Evolutionary conservation across 2,797 vertebrate genomes (phyloP).

Genomic region (Vespertilio murinus): DNA sequence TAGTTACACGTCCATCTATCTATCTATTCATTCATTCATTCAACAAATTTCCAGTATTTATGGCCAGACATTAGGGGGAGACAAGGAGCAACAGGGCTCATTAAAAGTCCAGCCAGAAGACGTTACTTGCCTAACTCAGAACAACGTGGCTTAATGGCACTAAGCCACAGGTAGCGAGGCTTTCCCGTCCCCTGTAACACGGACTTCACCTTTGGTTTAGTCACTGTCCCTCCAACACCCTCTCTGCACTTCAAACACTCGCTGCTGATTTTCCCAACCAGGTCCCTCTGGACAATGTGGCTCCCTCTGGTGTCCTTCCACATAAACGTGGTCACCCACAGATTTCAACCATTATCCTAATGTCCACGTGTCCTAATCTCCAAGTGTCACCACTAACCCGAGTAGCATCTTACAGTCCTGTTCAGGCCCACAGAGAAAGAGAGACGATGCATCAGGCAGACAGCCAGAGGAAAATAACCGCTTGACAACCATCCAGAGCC

Average conservation of each 20-base stretch:
- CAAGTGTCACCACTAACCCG: too few species aligned
- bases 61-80: not conserved
- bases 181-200: not conserved
- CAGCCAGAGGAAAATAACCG: not conserved
- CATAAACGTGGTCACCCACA: not conserved
- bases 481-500: not conserved
- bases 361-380: too few species aligned
- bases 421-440: not conserved
- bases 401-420: not conserved
- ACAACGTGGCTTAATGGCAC: not conserved
- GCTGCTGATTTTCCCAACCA: not conserved
- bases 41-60: not conserved
- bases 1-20: not conserved
- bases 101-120: not conserved
- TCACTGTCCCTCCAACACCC: not conserved
- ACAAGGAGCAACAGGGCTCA: not conserved
- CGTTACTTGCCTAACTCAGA: not conserved
- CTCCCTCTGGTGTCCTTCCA: not conserved
- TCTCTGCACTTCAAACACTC: not conserved
- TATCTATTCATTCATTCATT: not conserved
- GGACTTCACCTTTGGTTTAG: not conserved
- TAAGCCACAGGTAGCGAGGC: not conserved
- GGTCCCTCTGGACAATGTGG: accelerated
- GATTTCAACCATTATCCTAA: not conserved
- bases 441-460: not conserved